These are phyloP conservation scores for Chauna torquata DNA, from an alignment of 2,113 vertebrate species.

Conservation along the genomic window DNA sequence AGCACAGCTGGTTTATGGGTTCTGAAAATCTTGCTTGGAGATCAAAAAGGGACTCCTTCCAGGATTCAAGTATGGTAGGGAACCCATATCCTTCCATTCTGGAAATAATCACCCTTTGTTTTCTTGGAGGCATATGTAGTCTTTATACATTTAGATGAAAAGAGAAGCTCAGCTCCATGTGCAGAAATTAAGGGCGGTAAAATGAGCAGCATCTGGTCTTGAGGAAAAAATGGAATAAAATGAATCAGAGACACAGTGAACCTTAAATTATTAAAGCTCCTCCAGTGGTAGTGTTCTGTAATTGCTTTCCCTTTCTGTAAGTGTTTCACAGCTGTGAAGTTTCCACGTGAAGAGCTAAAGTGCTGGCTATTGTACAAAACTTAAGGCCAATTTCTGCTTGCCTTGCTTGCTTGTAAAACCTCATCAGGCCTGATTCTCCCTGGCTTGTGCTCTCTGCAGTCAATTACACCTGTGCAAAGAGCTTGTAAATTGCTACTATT, in stretches of 20 bases:
- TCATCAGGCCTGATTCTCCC: slow-evolving; percentile 6
- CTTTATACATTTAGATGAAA: background rate
- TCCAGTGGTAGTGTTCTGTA: slow-evolving; percentile 72
- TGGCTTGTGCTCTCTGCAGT: background rate
- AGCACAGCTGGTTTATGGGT: slow-evolving; percentile 47
- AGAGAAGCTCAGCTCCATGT: slow-evolving; percentile 3
- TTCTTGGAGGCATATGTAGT: background rate
- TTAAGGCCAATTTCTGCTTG: slow-evolving; percentile 55
- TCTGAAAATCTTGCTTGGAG: slow-evolving; percentile 17
- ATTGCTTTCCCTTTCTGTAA: slow-evolving; percentile 75
- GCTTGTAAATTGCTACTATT: slow-evolving; percentile 6
- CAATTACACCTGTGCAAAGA: slow-evolving; percentile 36
- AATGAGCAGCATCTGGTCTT: slow-evolving; percentile 69
- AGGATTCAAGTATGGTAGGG: slow-evolving; percentile 29
- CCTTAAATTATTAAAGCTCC: slow-evolving; percentile 79
- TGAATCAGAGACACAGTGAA: slow-evolving; percentile 62
- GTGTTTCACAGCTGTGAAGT: slow-evolving; percentile 76
- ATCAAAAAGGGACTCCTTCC: slow-evolving; percentile 7
- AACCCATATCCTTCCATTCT: background rate
- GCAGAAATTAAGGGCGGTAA: slow-evolving; percentile 7
- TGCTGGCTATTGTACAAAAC: slow-evolving; percentile 66
- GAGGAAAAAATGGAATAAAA: slow-evolving; percentile 68
- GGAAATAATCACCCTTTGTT: background rate
- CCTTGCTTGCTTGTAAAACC: slow-evolving; percentile 38
- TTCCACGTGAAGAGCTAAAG: slow-evolving; percentile 71